Conservation (phyloP, 1,140 invertebrate species). For the Saccostrea echinata region DNA sequence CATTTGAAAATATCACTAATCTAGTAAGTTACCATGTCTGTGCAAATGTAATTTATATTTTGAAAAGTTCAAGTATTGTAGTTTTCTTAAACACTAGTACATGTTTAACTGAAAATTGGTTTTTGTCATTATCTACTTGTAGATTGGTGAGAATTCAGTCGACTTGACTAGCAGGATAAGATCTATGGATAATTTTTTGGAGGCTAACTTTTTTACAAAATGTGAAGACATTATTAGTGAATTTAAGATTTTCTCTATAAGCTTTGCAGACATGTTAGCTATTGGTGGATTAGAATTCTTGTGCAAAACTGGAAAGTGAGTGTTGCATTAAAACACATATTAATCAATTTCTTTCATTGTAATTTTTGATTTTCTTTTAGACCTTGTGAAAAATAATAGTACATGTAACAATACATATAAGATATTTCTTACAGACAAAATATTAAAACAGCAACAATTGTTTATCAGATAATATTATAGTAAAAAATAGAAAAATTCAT, state of each 20-base stretch:
- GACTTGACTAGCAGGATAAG: slow-evolving; percentile 86
- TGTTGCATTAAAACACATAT: background rate
- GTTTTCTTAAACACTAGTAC: too few species aligned
- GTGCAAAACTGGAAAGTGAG: slow-evolving; percentile 76
- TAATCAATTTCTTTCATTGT: too few species aligned
- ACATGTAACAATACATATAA: too few species aligned
- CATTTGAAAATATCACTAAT: slow-evolving; percentile 70
- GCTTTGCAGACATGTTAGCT: slow-evolving; percentile 88
- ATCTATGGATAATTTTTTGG: slow-evolving; percentile 84
- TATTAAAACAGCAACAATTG: too few species aligned
- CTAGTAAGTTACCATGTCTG: slow-evolving; percentile 59
- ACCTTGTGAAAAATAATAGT: too few species aligned
- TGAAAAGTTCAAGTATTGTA: too few species aligned
- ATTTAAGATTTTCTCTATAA: slow-evolving; percentile 87
- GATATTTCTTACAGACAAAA: too few species aligned
- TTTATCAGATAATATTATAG: too few species aligned
- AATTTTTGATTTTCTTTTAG: too few species aligned
- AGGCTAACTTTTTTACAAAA: slow-evolving; percentile 86
- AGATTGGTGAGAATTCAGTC: slow-evolving; percentile 81
- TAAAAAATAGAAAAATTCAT: too few species aligned
- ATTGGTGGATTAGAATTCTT: slow-evolving; percentile 87
- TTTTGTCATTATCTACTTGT: slow-evolving; percentile 2
- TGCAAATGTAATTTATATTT: background rate
- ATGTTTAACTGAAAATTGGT: too few species aligned
- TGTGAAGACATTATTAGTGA: slow-evolving; percentile 87